phyloP scores from a whole-genome alignment of 2,888 invertebrate genomes.

The Ligdia adustata region DNA sequence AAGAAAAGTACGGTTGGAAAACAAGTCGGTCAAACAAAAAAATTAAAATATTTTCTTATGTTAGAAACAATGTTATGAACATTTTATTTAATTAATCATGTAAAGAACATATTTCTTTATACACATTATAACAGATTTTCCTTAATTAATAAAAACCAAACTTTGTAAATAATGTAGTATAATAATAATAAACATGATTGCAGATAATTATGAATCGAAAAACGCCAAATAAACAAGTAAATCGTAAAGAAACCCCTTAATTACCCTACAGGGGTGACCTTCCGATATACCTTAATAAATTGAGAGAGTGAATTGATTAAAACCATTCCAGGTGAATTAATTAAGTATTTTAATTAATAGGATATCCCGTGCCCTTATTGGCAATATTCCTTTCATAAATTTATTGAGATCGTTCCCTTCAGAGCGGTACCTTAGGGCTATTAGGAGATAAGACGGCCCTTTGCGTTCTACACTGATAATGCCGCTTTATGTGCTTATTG shows the following conservation, averaged over 20 bases:
- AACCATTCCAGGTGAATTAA: slow-evolving; percentile 84
- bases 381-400: slow-evolving; percentile 84
- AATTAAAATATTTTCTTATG: no score
- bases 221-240: slow-evolving; percentile 39
- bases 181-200: neutral
- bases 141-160: neutral
- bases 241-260: slow-evolving; percentile 40
- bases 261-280: slow-evolving; percentile 47
- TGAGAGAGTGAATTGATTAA: slow-evolving; percentile 80
- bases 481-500: slow-evolving; percentile 47
- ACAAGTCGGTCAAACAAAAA: no score
- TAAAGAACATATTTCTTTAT: neutral
- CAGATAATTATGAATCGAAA: slow-evolving; percentile 18
- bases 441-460: slow-evolving; percentile 66
- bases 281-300: slow-evolving; percentile 79
- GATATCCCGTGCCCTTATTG: slow-evolving; percentile 81
- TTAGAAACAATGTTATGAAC: no score
- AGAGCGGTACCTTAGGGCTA: slow-evolving; percentile 63
- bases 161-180: neutral
- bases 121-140: neutral
- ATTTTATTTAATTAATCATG: neutral
- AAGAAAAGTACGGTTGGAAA: no score
- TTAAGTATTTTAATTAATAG: slow-evolving; percentile 84
- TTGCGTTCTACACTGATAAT: slow-evolving; percentile 52
- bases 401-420: slow-evolving; percentile 80